Evolutionary conservation across 2,797 vertebrate species (phyloP), one percentile per base, ranked within the genome.

Genomic region (Cirrhinus mrigala): DNA sequence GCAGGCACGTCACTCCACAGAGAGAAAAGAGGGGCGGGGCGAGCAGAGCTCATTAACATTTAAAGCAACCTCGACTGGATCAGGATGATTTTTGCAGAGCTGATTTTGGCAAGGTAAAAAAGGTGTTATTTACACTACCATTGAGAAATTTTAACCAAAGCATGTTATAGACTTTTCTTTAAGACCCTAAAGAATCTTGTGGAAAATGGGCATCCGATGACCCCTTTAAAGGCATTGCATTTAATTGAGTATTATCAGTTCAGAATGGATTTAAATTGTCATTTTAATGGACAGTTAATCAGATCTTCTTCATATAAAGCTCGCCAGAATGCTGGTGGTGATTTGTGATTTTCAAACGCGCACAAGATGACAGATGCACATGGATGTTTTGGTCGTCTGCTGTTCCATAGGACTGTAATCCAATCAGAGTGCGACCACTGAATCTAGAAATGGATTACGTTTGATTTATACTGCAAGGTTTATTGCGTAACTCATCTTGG

Each of bases 401-500:
- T 18, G 22, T 79, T 81, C 48, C 66, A 70, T 20, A 48, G 56
- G 16, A 66, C 58, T 48, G n/a, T 64, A 79, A 79, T 79, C 77
- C 50, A 56, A 81, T 82, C 50, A 56, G 29, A 70, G 29, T 58
- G 9, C 2, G 15, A 44, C 15, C 1, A 2, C 33, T 46, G 33
- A 82, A 81, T 58, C 29, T 56, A 81, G 62, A 81, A 70, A 44
- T 24, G 12, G 66, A 56, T 52, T 81, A 16, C 3, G 12, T 81
- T 50, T 16, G 79, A 81, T 58, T 82, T 40, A 82, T 24, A 81
- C 33, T 24, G 48, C 29, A 54, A 24, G 79, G 64, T 81, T 70
- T 70, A 54, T 81, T 81, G 79, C 64, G 24, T 62, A 79, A 48
- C 56, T 69, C 20, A 16, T 68, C 27, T 68, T 78, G 54, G 22